Evolutionary conservation across 37 sponge, comb jelly and placozoan species (phyloP).

Genomic region (Oopsacas minuta): DNA sequence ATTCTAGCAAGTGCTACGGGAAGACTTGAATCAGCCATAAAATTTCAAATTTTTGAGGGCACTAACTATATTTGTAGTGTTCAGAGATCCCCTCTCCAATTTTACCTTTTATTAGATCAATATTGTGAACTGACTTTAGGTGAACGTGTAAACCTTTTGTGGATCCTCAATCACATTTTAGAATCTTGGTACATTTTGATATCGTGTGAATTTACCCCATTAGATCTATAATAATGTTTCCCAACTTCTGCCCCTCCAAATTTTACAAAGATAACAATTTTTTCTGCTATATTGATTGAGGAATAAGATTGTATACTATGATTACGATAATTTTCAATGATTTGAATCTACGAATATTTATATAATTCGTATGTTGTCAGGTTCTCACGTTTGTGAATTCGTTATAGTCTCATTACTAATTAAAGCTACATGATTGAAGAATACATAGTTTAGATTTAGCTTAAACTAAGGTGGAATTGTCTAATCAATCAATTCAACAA

Average conservation of each 20-base stretch:
- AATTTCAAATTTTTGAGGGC: not conserved
- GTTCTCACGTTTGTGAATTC: no score
- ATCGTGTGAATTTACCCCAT: not conserved
- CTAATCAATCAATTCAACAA: no score
- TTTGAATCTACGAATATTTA: no score
- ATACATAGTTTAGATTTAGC: no score
- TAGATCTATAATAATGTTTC: not conserved
- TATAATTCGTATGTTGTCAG: no score
- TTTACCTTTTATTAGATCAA: conserved; percentile 5
- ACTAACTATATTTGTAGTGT: not conserved
- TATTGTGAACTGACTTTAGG: not conserved
- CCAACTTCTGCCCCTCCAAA: not conserved
- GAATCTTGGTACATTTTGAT: not conserved
- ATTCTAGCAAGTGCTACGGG: not conserved
- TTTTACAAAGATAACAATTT: not conserved
- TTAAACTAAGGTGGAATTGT: no score
- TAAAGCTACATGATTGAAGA: no score
- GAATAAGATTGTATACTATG: no score
- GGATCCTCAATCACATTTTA: not conserved
- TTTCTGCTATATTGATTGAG: not conserved
- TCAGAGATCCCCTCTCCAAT: not conserved
- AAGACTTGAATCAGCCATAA: conserved; percentile 12
- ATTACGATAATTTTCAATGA: no score
- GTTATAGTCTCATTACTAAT: no score
- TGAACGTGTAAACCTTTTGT: conserved; percentile 16